These are phyloP conservation scores for Gadopsis bispinosus DNA, from an alignment of 2,797 vertebrate genomes.

Conservation along the genomic window DNA sequence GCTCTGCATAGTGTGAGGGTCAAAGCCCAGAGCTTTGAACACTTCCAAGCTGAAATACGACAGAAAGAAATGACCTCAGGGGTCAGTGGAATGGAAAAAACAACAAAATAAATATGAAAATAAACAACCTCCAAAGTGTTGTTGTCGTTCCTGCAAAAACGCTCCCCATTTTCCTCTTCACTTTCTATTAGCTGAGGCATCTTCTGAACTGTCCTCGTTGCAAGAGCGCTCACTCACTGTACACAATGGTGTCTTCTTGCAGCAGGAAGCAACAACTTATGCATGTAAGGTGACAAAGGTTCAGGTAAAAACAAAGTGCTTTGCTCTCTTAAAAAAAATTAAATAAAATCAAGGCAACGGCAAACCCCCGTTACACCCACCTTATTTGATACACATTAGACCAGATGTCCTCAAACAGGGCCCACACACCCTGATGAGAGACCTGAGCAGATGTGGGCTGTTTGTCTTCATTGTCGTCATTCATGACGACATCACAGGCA, in stretches of 20 bases:
- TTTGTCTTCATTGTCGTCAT: conserved; percentile 67
- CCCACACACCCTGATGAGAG: conserved; percentile 90
- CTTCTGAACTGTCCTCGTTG: background rate
- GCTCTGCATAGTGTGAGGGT: conserved; percentile 71
- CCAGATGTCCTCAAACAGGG: conserved; percentile 92
- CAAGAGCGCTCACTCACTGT: background rate
- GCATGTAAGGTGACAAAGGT: background rate
- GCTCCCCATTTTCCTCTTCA: background rate
- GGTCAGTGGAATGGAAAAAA: conserved; percentile 46
- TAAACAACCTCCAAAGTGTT: conserved; percentile 18
- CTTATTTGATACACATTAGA: conserved; percentile 86
- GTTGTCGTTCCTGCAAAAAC: conserved; percentile 2
- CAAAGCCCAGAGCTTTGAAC: conserved; percentile 83
- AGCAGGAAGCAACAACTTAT: background rate
- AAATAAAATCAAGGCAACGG: background rate
- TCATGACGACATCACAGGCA: conserved; percentile 75
- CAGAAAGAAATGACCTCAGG: conserved; percentile 57
- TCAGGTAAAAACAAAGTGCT: background rate
- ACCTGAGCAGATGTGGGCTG: conserved; percentile 46
- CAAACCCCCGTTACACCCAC: conserved; percentile 73
- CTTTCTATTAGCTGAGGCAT: background rate
- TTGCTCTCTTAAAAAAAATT: conserved; percentile 3
- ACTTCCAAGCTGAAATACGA: conserved; percentile 76
- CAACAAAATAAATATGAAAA: conserved; percentile 34
- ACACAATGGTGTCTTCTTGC: background rate